A percentile compares a stretch with the other conserved stretches of the same genome.
Conservation (phyloP, 2,113 vertebrate genomes). For the Orthonyx spaldingii region DNA sequence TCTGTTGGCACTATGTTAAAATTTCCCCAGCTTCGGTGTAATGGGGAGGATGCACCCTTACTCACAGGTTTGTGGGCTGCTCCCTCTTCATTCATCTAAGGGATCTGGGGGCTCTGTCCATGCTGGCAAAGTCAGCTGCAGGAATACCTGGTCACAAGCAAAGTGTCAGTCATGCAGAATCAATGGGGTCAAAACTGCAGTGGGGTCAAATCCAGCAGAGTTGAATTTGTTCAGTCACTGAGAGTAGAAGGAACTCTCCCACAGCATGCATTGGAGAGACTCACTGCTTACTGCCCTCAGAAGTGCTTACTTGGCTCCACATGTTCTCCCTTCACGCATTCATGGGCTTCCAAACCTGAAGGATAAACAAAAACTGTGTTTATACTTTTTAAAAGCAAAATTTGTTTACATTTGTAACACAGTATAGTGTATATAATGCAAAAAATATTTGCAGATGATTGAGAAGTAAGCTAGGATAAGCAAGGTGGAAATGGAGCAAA, state of each 20-base stretch:
- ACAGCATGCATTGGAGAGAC: accelerated
- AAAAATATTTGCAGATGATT: neutral
- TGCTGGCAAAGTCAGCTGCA: neutral
- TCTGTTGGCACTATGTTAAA: neutral
- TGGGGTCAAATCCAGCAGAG: neutral
- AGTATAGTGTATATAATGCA: no score
- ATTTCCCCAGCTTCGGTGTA: neutral
- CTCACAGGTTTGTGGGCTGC: neutral
- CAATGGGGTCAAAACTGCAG: neutral
- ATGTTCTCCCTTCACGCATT: neutral
- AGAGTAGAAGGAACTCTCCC: neutral
- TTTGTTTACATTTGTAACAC: neutral
- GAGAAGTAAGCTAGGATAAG: neutral
- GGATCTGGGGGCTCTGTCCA: neutral
- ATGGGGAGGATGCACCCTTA: neutral
- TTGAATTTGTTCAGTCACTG: neutral
- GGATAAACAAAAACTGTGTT: neutral
- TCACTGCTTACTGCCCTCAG: neutral
- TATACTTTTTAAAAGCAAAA: neutral
- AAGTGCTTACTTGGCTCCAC: neutral
- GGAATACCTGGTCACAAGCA: neutral
- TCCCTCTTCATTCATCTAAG: neutral
- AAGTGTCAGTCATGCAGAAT: neutral
- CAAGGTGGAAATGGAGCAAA: neutral
- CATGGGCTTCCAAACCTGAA: neutral